phyloP scores from a whole-genome alignment of 1,140 invertebrate genomes.

The Ostrea denselamellosa region DNA sequence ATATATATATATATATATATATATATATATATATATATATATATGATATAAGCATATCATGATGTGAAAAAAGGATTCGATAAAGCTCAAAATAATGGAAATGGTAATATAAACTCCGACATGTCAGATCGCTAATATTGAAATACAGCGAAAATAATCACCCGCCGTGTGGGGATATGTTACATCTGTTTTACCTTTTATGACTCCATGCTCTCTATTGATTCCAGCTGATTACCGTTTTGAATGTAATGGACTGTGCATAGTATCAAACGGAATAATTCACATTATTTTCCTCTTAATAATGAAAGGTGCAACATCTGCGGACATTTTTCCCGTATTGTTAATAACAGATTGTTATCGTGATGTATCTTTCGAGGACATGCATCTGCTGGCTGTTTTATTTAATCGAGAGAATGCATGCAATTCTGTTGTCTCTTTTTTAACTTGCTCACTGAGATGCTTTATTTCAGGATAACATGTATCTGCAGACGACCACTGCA shows the following conservation, averaged over 20 bases:
- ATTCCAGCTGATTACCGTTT: neutral
- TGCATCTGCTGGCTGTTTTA: neutral
- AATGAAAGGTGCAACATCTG: constrained; percentile 24
- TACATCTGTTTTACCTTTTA: neutral
- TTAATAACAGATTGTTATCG: neutral
- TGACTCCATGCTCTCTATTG: neutral
- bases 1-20: too few species aligned
- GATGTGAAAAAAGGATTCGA: too few species aligned
- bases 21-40: too few species aligned
- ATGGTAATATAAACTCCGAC: too few species aligned
- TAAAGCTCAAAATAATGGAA: too few species aligned
- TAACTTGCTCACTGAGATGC: neutral
- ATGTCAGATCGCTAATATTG: neutral
- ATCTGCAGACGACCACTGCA: neutral
- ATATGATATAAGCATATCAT: too few species aligned
- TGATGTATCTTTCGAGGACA: neutral
- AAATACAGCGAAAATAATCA: neutral
- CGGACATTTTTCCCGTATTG: neutral
- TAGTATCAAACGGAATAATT: constrained; percentile 26
- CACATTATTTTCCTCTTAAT: constrained; percentile 8
- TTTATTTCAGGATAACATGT: neutral
- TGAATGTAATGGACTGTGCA: constrained; percentile 3
- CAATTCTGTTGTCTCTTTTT: neutral
- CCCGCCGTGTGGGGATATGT: neutral
- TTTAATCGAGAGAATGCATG: neutral